Evolutionary conservation across 2,797 vertebrate species (phyloP).

Genomic region (Poeciliopsis paucimaculata): DNA sequence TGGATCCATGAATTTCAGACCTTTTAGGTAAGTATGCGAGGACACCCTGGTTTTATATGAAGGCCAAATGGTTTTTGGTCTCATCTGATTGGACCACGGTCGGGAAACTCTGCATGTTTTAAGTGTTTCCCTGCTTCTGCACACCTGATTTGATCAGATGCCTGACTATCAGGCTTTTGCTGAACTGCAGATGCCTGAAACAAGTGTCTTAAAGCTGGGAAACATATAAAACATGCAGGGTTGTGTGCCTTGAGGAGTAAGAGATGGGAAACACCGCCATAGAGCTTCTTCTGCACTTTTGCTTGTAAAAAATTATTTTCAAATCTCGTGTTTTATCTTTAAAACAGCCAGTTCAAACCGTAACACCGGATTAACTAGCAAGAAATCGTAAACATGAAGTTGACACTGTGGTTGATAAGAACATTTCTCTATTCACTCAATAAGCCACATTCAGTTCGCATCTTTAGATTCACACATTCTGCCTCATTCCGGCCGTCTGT

Average conservation of each 20-base stretch:
- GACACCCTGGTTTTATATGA: background rate
- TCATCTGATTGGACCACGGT: background rate
- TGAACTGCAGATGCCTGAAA: background rate
- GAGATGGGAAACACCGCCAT: background rate
- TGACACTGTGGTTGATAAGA: too few species aligned
- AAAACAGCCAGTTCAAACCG: background rate
- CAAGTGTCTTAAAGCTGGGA: background rate
- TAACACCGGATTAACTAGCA: background rate
- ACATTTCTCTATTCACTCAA: background rate
- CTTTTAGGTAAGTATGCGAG: too few species aligned
- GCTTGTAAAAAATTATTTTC: background rate
- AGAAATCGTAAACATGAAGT: background rate
- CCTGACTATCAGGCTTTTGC: background rate
- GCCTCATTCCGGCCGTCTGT: background rate
- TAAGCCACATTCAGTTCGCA: background rate
- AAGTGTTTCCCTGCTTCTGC: background rate
- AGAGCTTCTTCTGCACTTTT: background rate
- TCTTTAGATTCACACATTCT: slow-evolving; percentile 2
- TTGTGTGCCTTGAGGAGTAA: background rate
- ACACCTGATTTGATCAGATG: background rate
- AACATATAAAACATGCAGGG: background rate
- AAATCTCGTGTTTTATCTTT: background rate
- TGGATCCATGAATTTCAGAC: too few species aligned
- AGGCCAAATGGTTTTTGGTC: background rate
- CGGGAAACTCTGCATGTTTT: background rate